These are phyloP conservation scores for Callyntrura guangdongensis DNA, from an alignment of 2,888 invertebrate genomes.

Conservation along the genomic window DNA sequence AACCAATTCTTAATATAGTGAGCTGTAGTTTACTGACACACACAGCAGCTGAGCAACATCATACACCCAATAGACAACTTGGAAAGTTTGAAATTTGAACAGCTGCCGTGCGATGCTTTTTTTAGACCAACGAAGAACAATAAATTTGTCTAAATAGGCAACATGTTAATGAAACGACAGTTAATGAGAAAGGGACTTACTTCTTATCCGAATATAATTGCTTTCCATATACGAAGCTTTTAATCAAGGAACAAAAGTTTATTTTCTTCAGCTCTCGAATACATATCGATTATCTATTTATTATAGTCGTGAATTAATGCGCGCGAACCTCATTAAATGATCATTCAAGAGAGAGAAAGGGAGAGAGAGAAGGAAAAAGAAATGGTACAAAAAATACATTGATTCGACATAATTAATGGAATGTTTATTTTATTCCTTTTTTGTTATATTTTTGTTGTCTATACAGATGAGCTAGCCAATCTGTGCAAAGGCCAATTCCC, in stretches of 20 bases:
- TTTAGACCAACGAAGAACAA: too few relatives aligned
- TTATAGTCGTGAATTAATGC: neutral
- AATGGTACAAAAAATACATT: neutral
- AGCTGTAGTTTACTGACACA: too few relatives aligned
- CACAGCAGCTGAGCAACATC: too few relatives aligned
- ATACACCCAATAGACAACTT: neutral
- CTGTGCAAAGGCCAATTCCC: constrained; percentile 96
- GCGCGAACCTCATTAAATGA: neutral
- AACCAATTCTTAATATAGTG: too few relatives aligned
- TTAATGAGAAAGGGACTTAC: constrained; percentile 10
- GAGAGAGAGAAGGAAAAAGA: neutral
- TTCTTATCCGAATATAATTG: neutral
- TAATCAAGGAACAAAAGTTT: neutral
- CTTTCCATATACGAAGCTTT: neutral
- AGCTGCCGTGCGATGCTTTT: too few relatives aligned
- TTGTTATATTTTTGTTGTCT: constrained; percentile 54
- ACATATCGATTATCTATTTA: neutral
- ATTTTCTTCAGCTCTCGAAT: neutral
- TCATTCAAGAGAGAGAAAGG: neutral
- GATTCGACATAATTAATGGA: too few relatives aligned
- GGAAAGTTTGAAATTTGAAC: too few relatives aligned
- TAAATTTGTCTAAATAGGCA: neutral
- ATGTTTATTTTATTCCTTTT: neutral
- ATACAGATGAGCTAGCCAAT: constrained; percentile 91
- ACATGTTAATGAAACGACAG: constrained; percentile 16